Evolutionary conservation across 1,140 invertebrate species (phyloP), one percentile per base, ranked within the genome.

Genomic region (Paramacrobiotus metropolitanus): DNA sequence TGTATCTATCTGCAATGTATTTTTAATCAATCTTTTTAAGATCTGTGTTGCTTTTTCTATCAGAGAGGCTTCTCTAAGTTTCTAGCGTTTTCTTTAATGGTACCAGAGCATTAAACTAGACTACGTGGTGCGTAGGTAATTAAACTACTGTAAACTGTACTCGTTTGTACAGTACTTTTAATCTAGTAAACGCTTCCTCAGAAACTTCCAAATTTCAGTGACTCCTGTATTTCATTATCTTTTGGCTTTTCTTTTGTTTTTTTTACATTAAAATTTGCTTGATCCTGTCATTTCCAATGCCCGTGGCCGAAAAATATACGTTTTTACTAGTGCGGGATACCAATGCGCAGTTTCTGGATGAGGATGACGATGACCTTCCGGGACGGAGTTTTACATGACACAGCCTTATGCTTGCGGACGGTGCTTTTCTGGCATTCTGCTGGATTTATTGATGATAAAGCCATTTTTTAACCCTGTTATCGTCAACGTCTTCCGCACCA

Each of bases 331-430:
- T 55, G 15, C 48, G 48, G 4, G 48, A 55, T 4, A 18, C 48
- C 9, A 55, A 55, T 55, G 48, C 48, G 4, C 48, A 55, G 48
- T 55, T 55, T 24, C 24, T 55, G 24, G 48, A 55, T 55, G 9
- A 55, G 24, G 48, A 55, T 28, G 48, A 55, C 24, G 48, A 55
- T 24, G 48, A 55, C 24, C 9, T 18, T 9, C 48, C 48, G 48
- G 48, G 48, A 55, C 48, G 4, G 48, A 55, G 48, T 55, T 55
- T 24, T 55, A 55, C 48, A 55, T 55, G 48, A 55, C 48, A 15
- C 48, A 55, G 24, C 48, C 48, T 4, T 55, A 55, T 24, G 24
- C 48, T 15, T 55, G 48, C 24, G 48, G 48, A 24, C 48, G 48
- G 4, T 9, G 9, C 4, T 55, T 55, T 28, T 15, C 48, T 9